These are phyloP conservation scores for Xiphophorus birchmanni DNA, from an alignment of 2,797 vertebrate genomes.

Conservation along the genomic window DNA sequence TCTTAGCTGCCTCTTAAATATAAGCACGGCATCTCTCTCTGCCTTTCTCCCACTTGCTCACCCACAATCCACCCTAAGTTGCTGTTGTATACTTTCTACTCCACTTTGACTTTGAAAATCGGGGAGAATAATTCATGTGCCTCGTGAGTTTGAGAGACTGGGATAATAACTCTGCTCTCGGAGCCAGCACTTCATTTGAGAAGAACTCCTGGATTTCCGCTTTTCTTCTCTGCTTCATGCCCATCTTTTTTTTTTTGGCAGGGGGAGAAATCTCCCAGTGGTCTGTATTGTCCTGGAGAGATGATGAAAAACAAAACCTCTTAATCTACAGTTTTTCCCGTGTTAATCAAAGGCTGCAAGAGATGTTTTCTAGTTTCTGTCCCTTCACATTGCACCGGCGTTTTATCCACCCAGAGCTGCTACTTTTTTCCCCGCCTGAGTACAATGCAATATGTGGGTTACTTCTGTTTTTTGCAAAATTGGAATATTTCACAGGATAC, in stretches of 20 bases:
- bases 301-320: slow-evolving; percentile 47
- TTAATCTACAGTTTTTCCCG: slow-evolving; percentile 61
- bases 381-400: slow-evolving; percentile 36
- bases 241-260: slow-evolving; percentile 19
- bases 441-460: slow-evolving; percentile 21
- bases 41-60: slow-evolving; percentile 18
- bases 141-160: slow-evolving; percentile 68
- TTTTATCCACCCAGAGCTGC: slow-evolving; percentile 30
- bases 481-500: not conserved
- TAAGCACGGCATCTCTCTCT: slow-evolving; percentile 29
- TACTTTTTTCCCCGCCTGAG: slow-evolving; percentile 16
- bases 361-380: slow-evolving; percentile 58
- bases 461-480: slow-evolving; percentile 12
- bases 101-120: slow-evolving; percentile 83
- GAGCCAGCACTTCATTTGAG: slow-evolving; percentile 73
- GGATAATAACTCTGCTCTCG: slow-evolving; percentile 76
- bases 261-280: slow-evolving; percentile 57
- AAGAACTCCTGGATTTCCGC: slow-evolving; percentile 66
- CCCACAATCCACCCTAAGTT: slow-evolving; percentile 53
- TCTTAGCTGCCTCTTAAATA: slow-evolving; percentile 49
- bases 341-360: slow-evolving; percentile 61
- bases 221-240: slow-evolving; percentile 27
- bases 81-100: slow-evolving; percentile 80
- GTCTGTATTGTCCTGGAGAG: slow-evolving; percentile 61
- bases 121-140: slow-evolving; percentile 83